Evolutionary conservation across 2,888 invertebrate genomes (phyloP).

Genomic region (Amphipoea oculea): DNA sequence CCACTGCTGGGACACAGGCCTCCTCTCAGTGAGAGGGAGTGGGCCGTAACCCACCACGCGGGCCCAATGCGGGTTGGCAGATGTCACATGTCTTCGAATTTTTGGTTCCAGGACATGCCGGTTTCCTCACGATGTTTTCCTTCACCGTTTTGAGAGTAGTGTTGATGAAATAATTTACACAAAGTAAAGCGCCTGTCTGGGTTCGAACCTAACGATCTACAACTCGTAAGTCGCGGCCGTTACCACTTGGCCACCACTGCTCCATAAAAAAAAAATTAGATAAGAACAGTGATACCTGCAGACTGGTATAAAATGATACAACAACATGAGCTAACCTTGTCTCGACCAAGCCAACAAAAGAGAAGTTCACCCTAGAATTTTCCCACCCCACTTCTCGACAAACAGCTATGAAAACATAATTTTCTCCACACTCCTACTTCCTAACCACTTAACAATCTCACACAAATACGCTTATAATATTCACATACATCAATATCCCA

Average conservation of each 20-base stretch:
- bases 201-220: not conserved
- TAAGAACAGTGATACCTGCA: not conserved
- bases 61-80: not conserved
- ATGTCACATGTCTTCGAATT: not conserved
- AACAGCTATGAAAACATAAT: conserved; percentile 56
- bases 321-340: not conserved
- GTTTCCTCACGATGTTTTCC: not conserved
- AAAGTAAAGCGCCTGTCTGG: not conserved
- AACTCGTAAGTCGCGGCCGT: not conserved
- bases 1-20: too few relatives aligned
- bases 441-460: conserved; percentile 60
- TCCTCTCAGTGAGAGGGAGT: too few relatives aligned
- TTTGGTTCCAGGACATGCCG: not conserved
- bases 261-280: not conserved
- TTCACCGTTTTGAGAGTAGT: not conserved
- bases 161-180: not conserved
- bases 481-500: conserved; percentile 67
- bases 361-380: not conserved
- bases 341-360: not conserved
- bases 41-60: not conserved
- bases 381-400: conserved; percentile 42
- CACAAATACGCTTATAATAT: conserved; percentile 63
- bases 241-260: too few relatives aligned
- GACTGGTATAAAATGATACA: not conserved
- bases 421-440: conserved; percentile 33